Percentiles rank a stretch among this genome's conserved stretches.
phyloP scores from a whole-genome alignment of 2,888 invertebrate species.

The Uropetala carovei region DNA sequence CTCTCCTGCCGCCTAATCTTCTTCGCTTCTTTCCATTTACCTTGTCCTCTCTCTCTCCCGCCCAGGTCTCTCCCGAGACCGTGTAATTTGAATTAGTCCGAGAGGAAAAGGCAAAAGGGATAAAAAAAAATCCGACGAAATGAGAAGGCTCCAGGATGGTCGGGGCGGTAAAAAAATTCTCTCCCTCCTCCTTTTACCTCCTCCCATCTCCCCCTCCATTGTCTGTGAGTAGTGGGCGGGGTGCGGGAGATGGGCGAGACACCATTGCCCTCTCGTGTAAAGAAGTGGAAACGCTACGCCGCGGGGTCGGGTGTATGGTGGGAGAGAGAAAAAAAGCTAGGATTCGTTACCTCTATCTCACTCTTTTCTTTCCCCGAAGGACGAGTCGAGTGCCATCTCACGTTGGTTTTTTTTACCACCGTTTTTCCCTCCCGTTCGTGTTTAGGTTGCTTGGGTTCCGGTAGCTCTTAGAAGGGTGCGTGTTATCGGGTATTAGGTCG shows the following conservation, averaged over 20 bases:
- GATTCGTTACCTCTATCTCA: neutral
- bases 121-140: slow-evolving; percentile 56
- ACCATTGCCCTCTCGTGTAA: slow-evolving; percentile 33
- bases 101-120: slow-evolving; percentile 4
- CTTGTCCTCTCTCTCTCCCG: neutral
- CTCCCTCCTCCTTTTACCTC: neutral
- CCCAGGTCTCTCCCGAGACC: slow-evolving; percentile 47
- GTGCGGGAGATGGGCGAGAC: neutral
- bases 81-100: slow-evolving; percentile 64
- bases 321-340: neutral
- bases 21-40: neutral
- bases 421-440: neutral
- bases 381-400: slow-evolving; percentile 11
- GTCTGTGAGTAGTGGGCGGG: neutral
- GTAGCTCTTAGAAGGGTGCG: neutral
- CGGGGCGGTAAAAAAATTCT: slow-evolving; percentile 1
- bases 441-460: slow-evolving; percentile 20
- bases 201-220: slow-evolving; percentile 17
- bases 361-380: neutral
- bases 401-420: neutral
- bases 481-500: neutral
- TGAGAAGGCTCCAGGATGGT: slow-evolving; percentile 53
- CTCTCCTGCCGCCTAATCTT: too few relatives aligned
- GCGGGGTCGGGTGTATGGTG: neutral
- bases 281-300: slow-evolving; percentile 33